These are phyloP conservation scores for Ammospiza maritima DNA, from an alignment of 2,797 vertebrate species.

Conservation along the genomic window DNA sequence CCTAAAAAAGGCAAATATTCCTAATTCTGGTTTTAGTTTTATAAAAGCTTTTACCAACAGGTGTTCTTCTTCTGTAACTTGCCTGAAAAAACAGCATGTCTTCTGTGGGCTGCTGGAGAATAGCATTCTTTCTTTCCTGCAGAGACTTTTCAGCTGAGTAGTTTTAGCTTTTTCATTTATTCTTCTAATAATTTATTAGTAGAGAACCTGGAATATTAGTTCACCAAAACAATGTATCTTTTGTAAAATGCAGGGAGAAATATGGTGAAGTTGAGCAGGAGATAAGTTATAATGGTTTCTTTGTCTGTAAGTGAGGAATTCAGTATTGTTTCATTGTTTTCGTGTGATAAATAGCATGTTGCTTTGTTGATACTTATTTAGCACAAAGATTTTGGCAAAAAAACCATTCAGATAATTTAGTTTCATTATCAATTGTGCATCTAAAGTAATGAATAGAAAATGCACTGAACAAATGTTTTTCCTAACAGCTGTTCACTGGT, in stretches of 20 bases:
- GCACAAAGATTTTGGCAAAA: constrained; percentile 76
- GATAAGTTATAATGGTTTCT: constrained; percentile 51
- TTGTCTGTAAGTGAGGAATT: constrained; percentile 67
- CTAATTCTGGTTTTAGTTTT: constrained; percentile 18
- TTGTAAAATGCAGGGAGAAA: background rate
- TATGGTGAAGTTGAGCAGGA: constrained; percentile 12
- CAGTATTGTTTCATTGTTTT: constrained; percentile 70
- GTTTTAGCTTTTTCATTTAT: constrained; percentile 12
- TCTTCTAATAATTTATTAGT: constrained; percentile 8
- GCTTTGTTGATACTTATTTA: constrained; percentile 79
- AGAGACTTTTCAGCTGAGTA: constrained; percentile 34
- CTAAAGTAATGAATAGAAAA: constrained; percentile 77
- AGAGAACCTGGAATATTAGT: constrained; percentile 4
- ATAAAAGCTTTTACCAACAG: background rate
- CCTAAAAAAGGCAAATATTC: background rate
- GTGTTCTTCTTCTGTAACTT: constrained; percentile 42
- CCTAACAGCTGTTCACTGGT: constrained; percentile 79
- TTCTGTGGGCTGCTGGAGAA: constrained; percentile 41
- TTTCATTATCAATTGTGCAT: constrained; percentile 74
- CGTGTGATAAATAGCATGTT: constrained; percentile 69
- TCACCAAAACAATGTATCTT: background rate
- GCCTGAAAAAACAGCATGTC: constrained; percentile 55
- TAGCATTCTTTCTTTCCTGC: constrained; percentile 44
- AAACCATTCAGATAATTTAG: constrained; percentile 73
- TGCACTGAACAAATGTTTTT: constrained; percentile 77